A percentile compares a stretch with the other conserved stretches of the same genome.
Conservation (phyloP, 2,797 vertebrate genomes). For the Microhierax caerulescens region DNA sequence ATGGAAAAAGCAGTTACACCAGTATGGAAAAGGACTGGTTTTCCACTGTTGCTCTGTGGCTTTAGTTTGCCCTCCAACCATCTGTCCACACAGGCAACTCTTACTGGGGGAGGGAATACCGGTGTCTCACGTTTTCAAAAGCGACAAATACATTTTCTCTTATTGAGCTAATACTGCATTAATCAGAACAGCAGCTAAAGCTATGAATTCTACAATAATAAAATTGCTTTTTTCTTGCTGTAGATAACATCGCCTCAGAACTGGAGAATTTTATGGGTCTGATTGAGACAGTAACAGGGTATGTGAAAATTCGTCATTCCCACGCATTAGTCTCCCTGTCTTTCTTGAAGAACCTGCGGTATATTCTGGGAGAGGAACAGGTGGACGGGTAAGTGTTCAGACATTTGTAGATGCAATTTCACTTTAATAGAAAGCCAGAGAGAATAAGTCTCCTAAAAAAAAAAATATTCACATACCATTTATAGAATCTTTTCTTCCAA, state of each 20-base stretch:
- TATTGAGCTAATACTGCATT: not conserved
- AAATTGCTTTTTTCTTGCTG: not conserved
- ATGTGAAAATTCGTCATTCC: slow-evolving; percentile 95
- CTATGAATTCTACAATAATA: not conserved
- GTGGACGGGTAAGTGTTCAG: slow-evolving; percentile 84
- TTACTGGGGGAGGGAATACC: not conserved
- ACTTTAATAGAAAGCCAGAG: not conserved
- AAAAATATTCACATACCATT: not conserved
- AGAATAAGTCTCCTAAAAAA: not conserved
- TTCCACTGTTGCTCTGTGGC: slow-evolving; percentile 9
- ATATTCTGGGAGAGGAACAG: slow-evolving; percentile 92
- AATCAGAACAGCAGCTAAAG: not conserved
- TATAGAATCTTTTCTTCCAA: not conserved
- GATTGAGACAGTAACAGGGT: slow-evolving; percentile 94
- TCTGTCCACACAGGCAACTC: not conserved
- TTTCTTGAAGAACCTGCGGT: slow-evolving; percentile 93
- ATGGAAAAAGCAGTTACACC: slow-evolving; percentile 5
- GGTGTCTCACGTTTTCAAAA: not conserved
- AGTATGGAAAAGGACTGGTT: slow-evolving; percentile 6
- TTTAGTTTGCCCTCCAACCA: slow-evolving; percentile 3
- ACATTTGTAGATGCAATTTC: not conserved
- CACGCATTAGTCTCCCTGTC: slow-evolving; percentile 93
- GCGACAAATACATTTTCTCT: not conserved
- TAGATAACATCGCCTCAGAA: slow-evolving; percentile 96
- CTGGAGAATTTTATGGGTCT: slow-evolving; percentile 97